Evolutionary conservation across 1,140 invertebrate species (phyloP), one percentile per base, ranked within the genome.

Genomic region (Drosophila ironensis): DNA sequence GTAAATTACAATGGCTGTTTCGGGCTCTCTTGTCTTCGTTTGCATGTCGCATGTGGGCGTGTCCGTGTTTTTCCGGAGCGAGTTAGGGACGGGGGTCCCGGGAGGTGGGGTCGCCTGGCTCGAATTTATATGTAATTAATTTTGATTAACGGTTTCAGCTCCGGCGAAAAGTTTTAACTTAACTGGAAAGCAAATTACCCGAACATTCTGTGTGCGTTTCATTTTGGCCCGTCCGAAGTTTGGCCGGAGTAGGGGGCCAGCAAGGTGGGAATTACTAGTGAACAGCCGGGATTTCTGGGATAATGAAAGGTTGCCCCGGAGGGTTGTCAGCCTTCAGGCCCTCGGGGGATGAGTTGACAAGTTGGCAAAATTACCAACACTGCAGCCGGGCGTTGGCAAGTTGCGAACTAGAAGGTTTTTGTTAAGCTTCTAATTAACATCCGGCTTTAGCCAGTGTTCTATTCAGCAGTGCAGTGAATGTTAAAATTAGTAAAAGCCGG

Each of bases 41-140:
- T 86, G 80, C 80, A 86, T 86, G 80, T 86, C 80, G 66, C 74
- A 64, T 72, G 53, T 59, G 74, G 80, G 80, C 80, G 80, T 78
- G 78, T 53, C 72, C 14, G 42, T 28, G 20, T 42, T 35, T 27
- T 41, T 33, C 30, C 20, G n/a, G n/a, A n/a, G n/a, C n/a, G n/a
- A n/a, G n/a, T n/a, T n/a, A 8, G 6, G 8, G 17, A 9, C 12
- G n/a, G 14, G 38, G 28, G n/a, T 12, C 3, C 4, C 24, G 54
- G 11, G 5, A 38, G 46, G 47, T 12, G 8, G 48, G 28, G 47
- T 45, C 16, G 38, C 41, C 20, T 51, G 66, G 54, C 41, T 41
- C 20, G 46, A 53, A 60, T 54, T 63, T 76, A 67, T 63, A 70
- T 63, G 80, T 86, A 86, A 86, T 86, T 86, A 86, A 86, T 80